Base-by-base conservation (phyloP, 1,140 invertebrate species). In the Babylonia areolata region DNA sequence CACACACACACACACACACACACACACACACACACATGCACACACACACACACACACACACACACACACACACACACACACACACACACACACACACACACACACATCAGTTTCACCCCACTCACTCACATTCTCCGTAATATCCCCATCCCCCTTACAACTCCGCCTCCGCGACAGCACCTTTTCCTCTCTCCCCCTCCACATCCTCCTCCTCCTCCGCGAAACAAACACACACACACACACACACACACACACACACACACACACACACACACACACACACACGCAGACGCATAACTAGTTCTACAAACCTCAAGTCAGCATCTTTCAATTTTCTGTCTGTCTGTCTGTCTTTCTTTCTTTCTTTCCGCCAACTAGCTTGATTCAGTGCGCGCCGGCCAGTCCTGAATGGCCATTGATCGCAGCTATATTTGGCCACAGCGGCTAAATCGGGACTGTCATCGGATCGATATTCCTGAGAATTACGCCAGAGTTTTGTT, bases 51-150 rank as follows among this genome's bases (percentile, higher is more conserved):
- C 58, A 69, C 58, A 69, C 58, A 69, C 58, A 28, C 58, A 69
- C 58, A 69, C 58, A 69, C 58, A 69, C 58, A 28, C 58, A 69
- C 58, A 69, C 58, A 69, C 58, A 69, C 58, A 69, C 58, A 69
- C 58, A 69, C 58, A 69, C 58, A 69, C 58, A 69, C 58, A 69
- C 58, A 69, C 58, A 69, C 58, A 69, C 58, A 69, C 58, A 69
- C 58, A 69, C 58, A 69, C 64, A 69, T 23, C 15, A n/a, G 64
- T 23, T 0, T 6, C 1, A 69, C 9, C 23, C 12, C 23, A 28
- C 23, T 11, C 1, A 69, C 64, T 23, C n/a, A 23, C 0, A 17
- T 51, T 17, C 46, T 51, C 46, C n/a, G n/a, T 51, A 9, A 51
- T 51, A 51, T 12, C 46, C 46, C 17, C 46, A 9, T 51, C 46